Evolutionary conservation across 2,113 vertebrate genomes (phyloP).

Genomic region (Cepphus grylle): DNA sequence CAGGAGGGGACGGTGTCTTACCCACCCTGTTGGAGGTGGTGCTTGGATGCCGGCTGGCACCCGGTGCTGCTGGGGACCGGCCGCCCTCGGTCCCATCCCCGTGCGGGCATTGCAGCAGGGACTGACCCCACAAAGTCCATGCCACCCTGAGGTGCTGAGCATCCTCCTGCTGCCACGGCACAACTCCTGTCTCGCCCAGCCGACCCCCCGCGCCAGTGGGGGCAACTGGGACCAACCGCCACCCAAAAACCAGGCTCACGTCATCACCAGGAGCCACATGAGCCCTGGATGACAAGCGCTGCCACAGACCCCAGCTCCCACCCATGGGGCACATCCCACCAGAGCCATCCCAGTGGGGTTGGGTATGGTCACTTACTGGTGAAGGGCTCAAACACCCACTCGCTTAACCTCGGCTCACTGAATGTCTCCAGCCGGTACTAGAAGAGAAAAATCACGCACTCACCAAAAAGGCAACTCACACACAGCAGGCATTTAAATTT

Average conservation of each 20-base stretch:
- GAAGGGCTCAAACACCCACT: slow-evolving; percentile 80
- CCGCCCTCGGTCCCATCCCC: neutral
- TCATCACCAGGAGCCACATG: accelerated
- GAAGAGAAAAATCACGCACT: neutral
- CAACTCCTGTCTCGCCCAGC: neutral
- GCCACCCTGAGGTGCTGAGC: neutral
- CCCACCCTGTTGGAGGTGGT: neutral
- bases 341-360: neutral
- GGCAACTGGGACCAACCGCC: neutral
- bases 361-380: slow-evolving; percentile 47
- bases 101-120: accelerated
- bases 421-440: slow-evolving; percentile 86
- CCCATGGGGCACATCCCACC: accelerated
- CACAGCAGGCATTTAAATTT: neutral
- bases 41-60: neutral
- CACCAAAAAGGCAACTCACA: neutral
- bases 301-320: neutral
- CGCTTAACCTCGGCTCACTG: slow-evolving; percentile 79
- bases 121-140: accelerated
- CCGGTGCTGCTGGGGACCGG: neutral
- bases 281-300: neutral
- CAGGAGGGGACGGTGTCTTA: neutral
- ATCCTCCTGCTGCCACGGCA: neutral
- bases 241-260: neutral
- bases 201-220: accelerated